Evolutionary conservation across 2,888 invertebrate species (phyloP).

Genomic region (Aleiodes testaceus): DNA sequence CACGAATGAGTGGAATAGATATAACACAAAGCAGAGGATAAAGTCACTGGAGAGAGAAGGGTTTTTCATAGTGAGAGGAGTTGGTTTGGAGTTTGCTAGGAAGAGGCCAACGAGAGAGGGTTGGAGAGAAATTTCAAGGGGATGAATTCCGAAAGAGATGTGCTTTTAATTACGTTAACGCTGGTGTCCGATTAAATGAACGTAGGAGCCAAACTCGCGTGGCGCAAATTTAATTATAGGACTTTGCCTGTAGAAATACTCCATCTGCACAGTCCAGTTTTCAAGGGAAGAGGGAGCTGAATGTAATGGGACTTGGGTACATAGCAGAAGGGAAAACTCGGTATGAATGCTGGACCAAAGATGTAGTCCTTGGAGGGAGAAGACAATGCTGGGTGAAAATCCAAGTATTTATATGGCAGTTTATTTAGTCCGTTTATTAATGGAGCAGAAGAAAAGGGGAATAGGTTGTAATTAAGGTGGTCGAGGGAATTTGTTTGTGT

Average conservation of each 20-base stretch:
- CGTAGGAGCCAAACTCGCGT: constrained; percentile 61
- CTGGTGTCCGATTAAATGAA: constrained; percentile 69
- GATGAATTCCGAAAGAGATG: constrained; percentile 67
- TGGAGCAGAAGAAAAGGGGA: constrained; percentile 64
- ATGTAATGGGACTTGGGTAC: constrained; percentile 30
- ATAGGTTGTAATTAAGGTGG: constrained; percentile 63
- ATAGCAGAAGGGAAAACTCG: constrained; percentile 29
- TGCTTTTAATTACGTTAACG: constrained; percentile 70
- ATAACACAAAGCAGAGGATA: background rate
- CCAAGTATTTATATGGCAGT: constrained; percentile 68
- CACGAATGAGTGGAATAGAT: constrained; percentile 39
- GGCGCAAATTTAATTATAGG: constrained; percentile 70
- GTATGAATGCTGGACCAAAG: constrained; percentile 43
- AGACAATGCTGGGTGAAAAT: constrained; percentile 55
- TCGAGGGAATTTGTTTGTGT: constrained; percentile 56
- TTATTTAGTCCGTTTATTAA: constrained; percentile 70
- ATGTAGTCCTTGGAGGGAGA: background rate
- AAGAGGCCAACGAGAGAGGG: constrained; percentile 11
- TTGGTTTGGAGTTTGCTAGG: constrained; percentile 18
- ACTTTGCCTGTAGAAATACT: constrained; percentile 48
- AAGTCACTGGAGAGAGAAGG: constrained; percentile 5
- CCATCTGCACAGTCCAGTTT: constrained; percentile 23
- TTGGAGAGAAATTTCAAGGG: constrained; percentile 50
- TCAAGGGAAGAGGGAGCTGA: constrained; percentile 10
- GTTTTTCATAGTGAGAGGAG: constrained; percentile 15